Percentiles rank a stretch among this genome's conserved stretches.
phyloP scores from a whole-genome alignment of 92 coral and sea anemone species.

The Zoanthus sociatus region DNA sequence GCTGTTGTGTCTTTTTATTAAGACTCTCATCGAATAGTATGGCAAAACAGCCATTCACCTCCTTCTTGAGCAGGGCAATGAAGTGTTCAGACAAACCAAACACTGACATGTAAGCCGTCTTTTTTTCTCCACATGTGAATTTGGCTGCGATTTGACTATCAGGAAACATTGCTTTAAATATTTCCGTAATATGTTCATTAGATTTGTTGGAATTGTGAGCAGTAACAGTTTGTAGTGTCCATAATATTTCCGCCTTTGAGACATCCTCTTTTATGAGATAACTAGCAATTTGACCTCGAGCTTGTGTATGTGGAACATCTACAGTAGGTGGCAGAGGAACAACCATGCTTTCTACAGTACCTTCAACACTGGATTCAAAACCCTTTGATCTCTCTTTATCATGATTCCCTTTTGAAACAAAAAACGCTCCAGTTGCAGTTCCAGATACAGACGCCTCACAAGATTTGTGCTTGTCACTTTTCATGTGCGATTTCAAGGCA shows the following conservation, averaged over 20 bases:
- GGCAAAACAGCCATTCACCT: slow-evolving; percentile 11
- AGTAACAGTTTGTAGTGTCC: slow-evolving; percentile 59
- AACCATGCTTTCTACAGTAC: slow-evolving; percentile 9
- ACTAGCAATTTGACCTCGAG: slow-evolving; percentile 34
- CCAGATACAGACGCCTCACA: slow-evolving; percentile 17
- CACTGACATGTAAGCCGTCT: slow-evolving; percentile 21
- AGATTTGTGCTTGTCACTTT: slow-evolving; percentile 4
- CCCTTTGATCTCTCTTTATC: slow-evolving; percentile 15
- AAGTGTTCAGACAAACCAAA: slow-evolving; percentile 27
- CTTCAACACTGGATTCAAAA: slow-evolving; percentile 11
- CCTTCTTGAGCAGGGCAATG: slow-evolving; percentile 16
- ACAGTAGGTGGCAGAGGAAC: slow-evolving; percentile 17
- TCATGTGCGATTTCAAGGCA: slow-evolving; percentile 6
- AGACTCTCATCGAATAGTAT: slow-evolving; percentile 4
- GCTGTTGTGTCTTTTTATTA: slow-evolving; percentile 10
- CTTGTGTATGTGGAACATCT: slow-evolving; percentile 15
- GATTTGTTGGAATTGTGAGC: slow-evolving; percentile 46
- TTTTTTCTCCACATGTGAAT: slow-evolving; percentile 20
- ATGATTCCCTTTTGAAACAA: slow-evolving; percentile 13
- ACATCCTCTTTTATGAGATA: slow-evolving; percentile 50
- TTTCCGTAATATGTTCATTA: slow-evolving; percentile 15
- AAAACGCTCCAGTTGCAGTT: slow-evolving; percentile 13
- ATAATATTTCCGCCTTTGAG: slow-evolving; percentile 54
- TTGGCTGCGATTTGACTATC: slow-evolving; percentile 31
- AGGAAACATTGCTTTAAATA: slow-evolving; percentile 18